Evolutionary conservation across 2,888 invertebrate genomes (phyloP), one percentile per base, ranked within the genome.

Genomic region (Flexamia atlantica): DNA sequence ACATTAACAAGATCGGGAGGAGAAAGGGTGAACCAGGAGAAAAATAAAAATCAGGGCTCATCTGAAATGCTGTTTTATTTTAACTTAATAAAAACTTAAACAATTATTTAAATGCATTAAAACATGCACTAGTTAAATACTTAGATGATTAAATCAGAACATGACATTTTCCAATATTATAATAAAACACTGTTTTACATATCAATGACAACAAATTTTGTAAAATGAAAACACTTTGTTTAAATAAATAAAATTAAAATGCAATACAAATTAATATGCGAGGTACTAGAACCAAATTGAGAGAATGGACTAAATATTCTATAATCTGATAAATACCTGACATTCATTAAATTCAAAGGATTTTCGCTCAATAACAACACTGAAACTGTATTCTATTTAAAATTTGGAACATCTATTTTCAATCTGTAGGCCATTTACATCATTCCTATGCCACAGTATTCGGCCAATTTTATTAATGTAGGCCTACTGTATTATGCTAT

Each of bases 61-160:
- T 79, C 57, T 57, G 25, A 79, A 79, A 53, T 57, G 79, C 79
- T 57, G 57, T 30, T 76, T 79, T 79, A 79, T 79, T 79, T 57
- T 79, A 79, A 79, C 30, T 79, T 28, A 79, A 14, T 79, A 79
- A 25, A 53, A 79, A 53, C 57, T 57, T 57, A 79, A 79, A 53
- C 50, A 53, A 79, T 79, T 40, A 46, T 76, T 46, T 32, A 57
- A 53, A 90, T 90, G 89, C 90, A 90, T 89, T 90, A 90, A 90
- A 90, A 90, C 90, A 90, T 89, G 90, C 90, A 89, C 88, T 89
- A 85, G 60, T 50, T 28, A 64, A 57, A 57, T 57, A 64, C 81
- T 53, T 64, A 72, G 25, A 74, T 40, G 68, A 46, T 42, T 82
- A 25, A 70, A 50, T 82, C 74, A 72, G 72, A 60, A 42, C 40